A percentile compares a stretch with the other conserved stretches of the same genome.
These are phyloP conservation scores for Ceratitis capitata DNA, from an alignment of 1,140 invertebrate species.

Conservation along the genomic window DNA sequence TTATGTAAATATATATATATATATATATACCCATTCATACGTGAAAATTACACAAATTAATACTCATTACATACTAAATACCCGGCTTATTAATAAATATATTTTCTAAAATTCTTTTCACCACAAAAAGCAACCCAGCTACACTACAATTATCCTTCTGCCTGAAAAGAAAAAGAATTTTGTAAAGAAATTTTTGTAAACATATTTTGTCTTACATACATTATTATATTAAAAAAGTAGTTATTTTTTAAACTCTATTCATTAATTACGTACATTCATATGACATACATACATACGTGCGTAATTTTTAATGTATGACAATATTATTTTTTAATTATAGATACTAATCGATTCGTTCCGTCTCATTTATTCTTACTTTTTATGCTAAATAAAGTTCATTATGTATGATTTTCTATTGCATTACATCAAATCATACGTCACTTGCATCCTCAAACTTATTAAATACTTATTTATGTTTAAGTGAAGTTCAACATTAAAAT, in stretches of 20 bases:
- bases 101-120: too few species aligned
- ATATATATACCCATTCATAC: too few species aligned
- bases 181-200: too few species aligned
- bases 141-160: not conserved
- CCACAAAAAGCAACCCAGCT: not conserved
- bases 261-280: not conserved
- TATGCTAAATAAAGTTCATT: not conserved
- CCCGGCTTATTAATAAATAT: too few species aligned
- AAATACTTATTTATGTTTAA: too few species aligned
- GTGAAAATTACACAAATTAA: too few species aligned
- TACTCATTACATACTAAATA: too few species aligned
- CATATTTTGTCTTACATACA: not conserved
- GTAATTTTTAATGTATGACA: not conserved
- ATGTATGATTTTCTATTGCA: not conserved
- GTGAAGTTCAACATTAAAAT: too few species aligned
- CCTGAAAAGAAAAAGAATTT: too few species aligned
- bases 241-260: not conserved
- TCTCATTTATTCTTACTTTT: slow-evolving; percentile 41
- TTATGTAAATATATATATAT: too few species aligned
- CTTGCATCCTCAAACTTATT: not conserved
- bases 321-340: slow-evolving; percentile 40
- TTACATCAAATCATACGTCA: not conserved
- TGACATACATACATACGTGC: not conserved
- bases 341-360: slow-evolving; percentile 65
- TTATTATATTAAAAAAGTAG: not conserved